phyloP scores from a whole-genome alignment of 2,113 vertebrate genomes.

The Cichladusa arquata region DNA sequence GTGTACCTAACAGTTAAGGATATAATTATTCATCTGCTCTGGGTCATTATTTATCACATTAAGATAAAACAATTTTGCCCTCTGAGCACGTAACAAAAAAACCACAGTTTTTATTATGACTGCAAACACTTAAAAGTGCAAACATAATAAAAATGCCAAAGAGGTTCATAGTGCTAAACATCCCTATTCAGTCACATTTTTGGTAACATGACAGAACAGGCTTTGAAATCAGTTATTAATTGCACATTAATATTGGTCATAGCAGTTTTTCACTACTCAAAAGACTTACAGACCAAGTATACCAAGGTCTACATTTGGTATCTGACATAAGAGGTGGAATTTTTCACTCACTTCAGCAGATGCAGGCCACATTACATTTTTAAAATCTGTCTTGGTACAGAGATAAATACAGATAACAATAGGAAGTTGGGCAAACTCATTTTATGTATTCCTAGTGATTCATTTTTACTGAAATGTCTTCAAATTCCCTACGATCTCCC shows the following conservation, averaged over 20 bases:
- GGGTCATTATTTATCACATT: not conserved
- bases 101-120: not conserved
- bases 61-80: not conserved
- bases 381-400: not conserved
- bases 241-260: not conserved
- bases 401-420: not conserved
- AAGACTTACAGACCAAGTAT: not conserved
- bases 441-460: not conserved
- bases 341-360: not conserved
- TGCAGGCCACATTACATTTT: not conserved
- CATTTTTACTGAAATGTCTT: not conserved
- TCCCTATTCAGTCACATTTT: not conserved
- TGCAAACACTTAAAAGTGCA: not conserved
- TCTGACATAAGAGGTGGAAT: not conserved
- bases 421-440: not conserved
- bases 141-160: not conserved
- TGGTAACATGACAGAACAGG: not conserved
- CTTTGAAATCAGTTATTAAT: not conserved
- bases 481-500: not conserved
- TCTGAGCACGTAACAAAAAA: not conserved
- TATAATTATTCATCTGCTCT: not conserved
- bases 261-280: not conserved
- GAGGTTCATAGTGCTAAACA: not conserved
- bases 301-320: not conserved
- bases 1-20: not conserved